phyloP scores from a whole-genome alignment of 2,113 vertebrate genomes.

The Sinocyclocheilus grahami region DNA sequence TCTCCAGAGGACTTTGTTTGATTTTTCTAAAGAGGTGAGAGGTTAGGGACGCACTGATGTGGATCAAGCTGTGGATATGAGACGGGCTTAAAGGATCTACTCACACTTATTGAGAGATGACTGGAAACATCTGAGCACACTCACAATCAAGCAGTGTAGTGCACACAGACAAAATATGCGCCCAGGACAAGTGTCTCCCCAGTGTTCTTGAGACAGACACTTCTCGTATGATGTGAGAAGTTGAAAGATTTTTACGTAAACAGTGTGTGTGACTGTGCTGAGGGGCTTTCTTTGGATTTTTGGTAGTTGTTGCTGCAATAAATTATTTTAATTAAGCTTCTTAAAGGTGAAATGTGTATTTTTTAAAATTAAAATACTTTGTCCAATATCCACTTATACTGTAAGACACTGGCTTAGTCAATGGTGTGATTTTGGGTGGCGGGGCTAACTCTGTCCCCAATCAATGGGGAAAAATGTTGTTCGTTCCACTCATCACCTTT shows the following conservation, averaged over 20 bases:
- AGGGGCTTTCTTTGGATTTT: neutral
- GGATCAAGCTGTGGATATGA: conserved; percentile 66
- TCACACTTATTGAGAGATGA: conserved; percentile 73
- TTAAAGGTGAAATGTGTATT: neutral
- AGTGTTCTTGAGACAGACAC: conserved; percentile 61
- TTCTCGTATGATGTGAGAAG: conserved; percentile 40
- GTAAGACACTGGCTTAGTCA: neutral
- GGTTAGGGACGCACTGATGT: conserved; percentile 65
- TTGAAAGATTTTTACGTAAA: conserved; percentile 50
- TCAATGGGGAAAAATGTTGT: too few relatives aligned
- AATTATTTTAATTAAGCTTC: neutral
- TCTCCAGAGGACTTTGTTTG: conserved; percentile 52
- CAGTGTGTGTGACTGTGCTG: neutral
- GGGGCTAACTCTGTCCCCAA: neutral
- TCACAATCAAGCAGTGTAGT: conserved; percentile 50
- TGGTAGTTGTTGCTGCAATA: neutral
- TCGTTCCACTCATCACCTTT: neutral
- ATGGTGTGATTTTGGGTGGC: neutral
- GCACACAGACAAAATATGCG: conserved; percentile 46
- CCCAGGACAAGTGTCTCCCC: conserved; percentile 46
- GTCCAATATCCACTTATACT: too few relatives aligned
- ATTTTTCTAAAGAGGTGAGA: conserved; percentile 62
- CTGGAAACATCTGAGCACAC: conserved; percentile 76
- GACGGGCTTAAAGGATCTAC: conserved; percentile 70
- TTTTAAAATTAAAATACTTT: neutral